These are phyloP conservation scores for Bergia puertoricense DNA, from an alignment of 92 coral and sea anemone genomes.

Conservation along the genomic window DNA sequence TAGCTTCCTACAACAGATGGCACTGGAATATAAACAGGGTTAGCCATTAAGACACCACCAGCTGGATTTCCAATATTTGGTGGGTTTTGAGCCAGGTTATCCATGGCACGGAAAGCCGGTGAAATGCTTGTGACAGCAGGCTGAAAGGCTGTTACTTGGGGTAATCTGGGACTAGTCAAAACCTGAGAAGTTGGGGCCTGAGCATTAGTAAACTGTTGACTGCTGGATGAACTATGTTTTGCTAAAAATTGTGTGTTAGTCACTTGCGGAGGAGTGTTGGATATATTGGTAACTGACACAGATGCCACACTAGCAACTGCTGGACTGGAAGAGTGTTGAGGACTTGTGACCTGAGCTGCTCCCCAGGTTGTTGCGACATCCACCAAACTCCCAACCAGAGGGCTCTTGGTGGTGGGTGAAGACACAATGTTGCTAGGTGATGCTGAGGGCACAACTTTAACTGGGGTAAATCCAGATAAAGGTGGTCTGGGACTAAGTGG, in stretches of 20 bases:
- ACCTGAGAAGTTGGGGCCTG: constrained; percentile 1
- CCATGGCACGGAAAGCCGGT: not conserved
- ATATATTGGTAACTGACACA: not conserved
- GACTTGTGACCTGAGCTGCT: constrained; percentile 21
- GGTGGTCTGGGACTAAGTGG: constrained; percentile 35
- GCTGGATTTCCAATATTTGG: not conserved
- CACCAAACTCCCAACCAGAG: constrained; percentile 27
- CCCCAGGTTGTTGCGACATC: constrained; percentile 18
- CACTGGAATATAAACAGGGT: constrained; percentile 10
- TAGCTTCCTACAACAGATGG: not conserved
- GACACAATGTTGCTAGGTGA: constrained; percentile 9
- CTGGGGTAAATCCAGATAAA: not conserved
- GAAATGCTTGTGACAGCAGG: constrained; percentile 12
- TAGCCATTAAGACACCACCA: constrained; percentile 3
- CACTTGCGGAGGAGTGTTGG: not conserved
- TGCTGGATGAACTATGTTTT: not conserved
- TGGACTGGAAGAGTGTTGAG: constrained; percentile 11
- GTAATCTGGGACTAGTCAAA: not conserved
- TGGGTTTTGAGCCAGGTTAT: not conserved
- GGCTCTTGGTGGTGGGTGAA: constrained; percentile 40
- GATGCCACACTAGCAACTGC: not conserved
- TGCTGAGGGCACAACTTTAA: constrained; percentile 1
- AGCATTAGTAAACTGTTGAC: not conserved
- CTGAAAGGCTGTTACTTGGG: constrained; percentile 1
- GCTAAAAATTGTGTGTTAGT: not conserved